phyloP scores from a whole-genome alignment of 1,140 invertebrate genomes.

The Bacillus rossius region DNA sequence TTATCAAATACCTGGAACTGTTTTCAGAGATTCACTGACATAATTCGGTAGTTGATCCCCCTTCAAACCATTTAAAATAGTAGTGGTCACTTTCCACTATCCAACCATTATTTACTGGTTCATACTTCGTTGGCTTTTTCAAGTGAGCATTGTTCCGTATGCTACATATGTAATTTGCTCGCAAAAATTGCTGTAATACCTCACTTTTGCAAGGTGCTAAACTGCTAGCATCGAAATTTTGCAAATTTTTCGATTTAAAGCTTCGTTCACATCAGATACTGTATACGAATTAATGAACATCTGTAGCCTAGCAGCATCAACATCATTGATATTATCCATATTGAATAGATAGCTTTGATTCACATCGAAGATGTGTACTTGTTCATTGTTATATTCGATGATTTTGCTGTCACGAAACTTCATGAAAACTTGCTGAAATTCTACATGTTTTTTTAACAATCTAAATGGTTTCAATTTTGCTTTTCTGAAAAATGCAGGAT shows the following conservation, averaged over 20 bases:
- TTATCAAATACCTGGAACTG: too few species aligned
- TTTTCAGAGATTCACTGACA: too few species aligned
- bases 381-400: too few species aligned
- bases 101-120: not conserved
- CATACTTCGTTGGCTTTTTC: not conserved
- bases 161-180: constrained; percentile 11
- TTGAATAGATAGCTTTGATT: constrained; percentile 14
- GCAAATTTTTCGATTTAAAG: constrained; percentile 21
- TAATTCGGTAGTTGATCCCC: constrained; percentile 6
- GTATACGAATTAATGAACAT: constrained; percentile 21
- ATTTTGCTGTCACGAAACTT: too few species aligned
- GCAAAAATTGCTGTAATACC: constrained; percentile 16
- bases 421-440: not conserved
- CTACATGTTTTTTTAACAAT: constrained; percentile 17
- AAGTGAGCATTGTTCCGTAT: not conserved
- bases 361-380: too few species aligned
- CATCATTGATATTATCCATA: not conserved
- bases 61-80: constrained; percentile 5
- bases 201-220: constrained; percentile 19
- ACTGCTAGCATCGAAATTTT: constrained; percentile 21
- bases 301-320: constrained; percentile 12
- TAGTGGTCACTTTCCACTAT: not conserved
- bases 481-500: constrained; percentile 17
- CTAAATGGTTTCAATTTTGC: constrained; percentile 24
- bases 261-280: constrained; percentile 8